A percentile compares a stretch with the other conserved stretches of the same genome.
These are phyloP conservation scores for Xanthorhoe spadicearia DNA, from an alignment of 2,888 invertebrate species.

Conservation along the genomic window DNA sequence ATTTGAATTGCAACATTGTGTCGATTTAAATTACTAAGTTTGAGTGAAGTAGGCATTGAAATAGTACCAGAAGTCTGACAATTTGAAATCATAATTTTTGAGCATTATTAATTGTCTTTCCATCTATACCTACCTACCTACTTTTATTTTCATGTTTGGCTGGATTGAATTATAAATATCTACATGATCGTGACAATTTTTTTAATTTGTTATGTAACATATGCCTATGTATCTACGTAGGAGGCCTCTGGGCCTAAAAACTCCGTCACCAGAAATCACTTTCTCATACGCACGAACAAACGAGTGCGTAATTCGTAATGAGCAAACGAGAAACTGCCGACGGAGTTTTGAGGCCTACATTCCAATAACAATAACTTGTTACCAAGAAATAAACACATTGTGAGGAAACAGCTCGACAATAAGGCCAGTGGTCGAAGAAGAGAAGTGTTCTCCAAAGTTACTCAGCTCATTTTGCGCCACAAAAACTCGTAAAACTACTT, in stretches of 20 bases:
- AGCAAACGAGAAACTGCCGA: too few relatives aligned
- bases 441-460: slow-evolving; percentile 30
- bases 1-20: slow-evolving; percentile 9
- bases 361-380: too few relatives aligned
- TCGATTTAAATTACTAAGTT: neutral
- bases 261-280: too few relatives aligned
- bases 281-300: too few relatives aligned
- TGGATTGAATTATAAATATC: too few relatives aligned
- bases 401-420: slow-evolving; percentile 7
- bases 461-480: slow-evolving; percentile 24
- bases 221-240: too few relatives aligned
- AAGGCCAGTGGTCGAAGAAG: slow-evolving; percentile 1
- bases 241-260: too few relatives aligned
- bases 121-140: neutral
- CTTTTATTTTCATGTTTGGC: too few relatives aligned
- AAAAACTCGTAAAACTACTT: slow-evolving; percentile 28
- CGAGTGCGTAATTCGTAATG: too few relatives aligned
- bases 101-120: neutral
- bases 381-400: neutral
- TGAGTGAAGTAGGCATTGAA: neutral
- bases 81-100: neutral
- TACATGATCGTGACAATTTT: too few relatives aligned
- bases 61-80: neutral
- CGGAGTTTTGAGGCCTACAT: too few relatives aligned
- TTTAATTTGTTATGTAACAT: too few relatives aligned